Percentiles rank a stretch among this genome's conserved stretches.
phyloP scores from a whole-genome alignment of 2,113 vertebrate genomes.

The Eira barbara region DNA sequence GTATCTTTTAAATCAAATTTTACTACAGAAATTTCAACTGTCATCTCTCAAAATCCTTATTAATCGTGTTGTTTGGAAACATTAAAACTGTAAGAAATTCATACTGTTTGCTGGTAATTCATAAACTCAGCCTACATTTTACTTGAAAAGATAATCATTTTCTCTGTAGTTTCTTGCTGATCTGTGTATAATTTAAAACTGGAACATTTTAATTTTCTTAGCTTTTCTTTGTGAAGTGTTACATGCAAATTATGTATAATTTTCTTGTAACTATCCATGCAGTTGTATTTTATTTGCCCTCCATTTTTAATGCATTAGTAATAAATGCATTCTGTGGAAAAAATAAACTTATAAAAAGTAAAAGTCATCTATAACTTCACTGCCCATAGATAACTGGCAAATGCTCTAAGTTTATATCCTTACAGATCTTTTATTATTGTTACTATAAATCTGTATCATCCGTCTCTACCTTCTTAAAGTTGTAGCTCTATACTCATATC shows the following conservation, averaged over 20 bases:
- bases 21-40: background rate
- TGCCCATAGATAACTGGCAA: background rate
- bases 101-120: background rate
- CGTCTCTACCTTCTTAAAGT: background rate
- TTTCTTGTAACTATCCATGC: background rate
- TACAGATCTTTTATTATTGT: background rate
- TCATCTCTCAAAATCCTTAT: background rate
- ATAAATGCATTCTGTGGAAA: background rate
- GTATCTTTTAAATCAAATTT: background rate
- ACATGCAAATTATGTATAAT: background rate
- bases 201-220: slow-evolving; percentile 15
- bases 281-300: background rate
- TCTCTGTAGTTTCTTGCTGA: background rate
- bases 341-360: background rate
- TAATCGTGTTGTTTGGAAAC: background rate
- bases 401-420: background rate
- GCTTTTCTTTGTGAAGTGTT: background rate
- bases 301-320: background rate
- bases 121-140: background rate
- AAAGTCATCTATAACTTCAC: background rate
- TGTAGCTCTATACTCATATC: background rate
- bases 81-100: background rate
- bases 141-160: background rate
- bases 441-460: background rate
- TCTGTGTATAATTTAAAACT: slow-evolving; percentile 34